phyloP scores from a whole-genome alignment of 2,888 invertebrate species.

The Xanthia icteritia region DNA sequence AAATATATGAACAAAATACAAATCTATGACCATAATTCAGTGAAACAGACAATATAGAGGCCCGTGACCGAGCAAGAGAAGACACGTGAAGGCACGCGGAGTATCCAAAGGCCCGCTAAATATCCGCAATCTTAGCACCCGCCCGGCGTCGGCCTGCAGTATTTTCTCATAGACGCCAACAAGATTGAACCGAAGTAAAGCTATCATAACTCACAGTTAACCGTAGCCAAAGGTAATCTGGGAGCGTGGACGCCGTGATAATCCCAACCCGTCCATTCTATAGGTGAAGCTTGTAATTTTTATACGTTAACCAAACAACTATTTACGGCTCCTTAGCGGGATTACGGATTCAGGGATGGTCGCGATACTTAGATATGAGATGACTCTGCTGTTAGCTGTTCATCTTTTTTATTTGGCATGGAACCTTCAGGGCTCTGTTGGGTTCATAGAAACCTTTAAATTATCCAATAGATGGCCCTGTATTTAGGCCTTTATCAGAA shows the following conservation, averaged over 20 bases:
- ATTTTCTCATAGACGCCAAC: slow-evolving; percentile 88
- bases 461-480: neutral
- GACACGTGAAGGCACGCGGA: slow-evolving; percentile 41
- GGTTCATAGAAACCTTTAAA: neutral
- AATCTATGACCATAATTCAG: slow-evolving; percentile 17
- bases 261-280: slow-evolving; percentile 83
- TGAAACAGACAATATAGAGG: slow-evolving; percentile 22
- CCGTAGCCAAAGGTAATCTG: slow-evolving; percentile 86
- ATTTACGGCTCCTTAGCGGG: slow-evolving; percentile 57
- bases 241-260: slow-evolving; percentile 82
- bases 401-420: neutral
- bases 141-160: slow-evolving; percentile 81
- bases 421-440: neutral
- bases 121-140: slow-evolving; percentile 79
- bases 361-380: slow-evolving; percentile 5
- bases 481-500: neutral
- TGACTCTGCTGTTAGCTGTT: neutral
- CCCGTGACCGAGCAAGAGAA: slow-evolving; percentile 25
- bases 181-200: slow-evolving; percentile 87
- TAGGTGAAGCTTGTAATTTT: slow-evolving; percentile 81
- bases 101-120: slow-evolving; percentile 66
- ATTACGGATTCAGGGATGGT: slow-evolving; percentile 43
- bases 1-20: neutral
- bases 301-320: slow-evolving; percentile 73
- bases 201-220: slow-evolving; percentile 89